Evolutionary conservation across 2,797 vertebrate species (phyloP).

Genomic region (Meriones psammophilus): DNA sequence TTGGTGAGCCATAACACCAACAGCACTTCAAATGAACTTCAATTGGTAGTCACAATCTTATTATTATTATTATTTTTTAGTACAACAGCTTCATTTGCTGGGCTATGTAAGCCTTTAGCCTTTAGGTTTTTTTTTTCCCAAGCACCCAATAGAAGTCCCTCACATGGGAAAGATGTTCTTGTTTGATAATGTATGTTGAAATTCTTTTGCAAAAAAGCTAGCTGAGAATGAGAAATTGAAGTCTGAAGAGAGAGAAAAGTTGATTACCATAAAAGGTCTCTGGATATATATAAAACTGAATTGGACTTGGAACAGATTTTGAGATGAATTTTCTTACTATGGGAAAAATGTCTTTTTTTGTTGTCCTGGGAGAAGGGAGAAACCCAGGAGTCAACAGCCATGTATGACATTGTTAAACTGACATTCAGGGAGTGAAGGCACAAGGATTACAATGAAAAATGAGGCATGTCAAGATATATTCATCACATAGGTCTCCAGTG

Average conservation of each 20-base stretch:
- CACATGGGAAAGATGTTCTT: not conserved
- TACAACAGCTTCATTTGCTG: not conserved
- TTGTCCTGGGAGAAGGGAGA: not conserved
- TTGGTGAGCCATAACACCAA: not conserved
- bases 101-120: not conserved
- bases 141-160: not conserved
- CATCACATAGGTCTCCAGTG: not conserved
- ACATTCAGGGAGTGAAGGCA: rapidly evolving
- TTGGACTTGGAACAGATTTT: not conserved
- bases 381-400: not conserved
- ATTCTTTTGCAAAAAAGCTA: not conserved
- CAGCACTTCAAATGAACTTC: not conserved
- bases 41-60: not conserved
- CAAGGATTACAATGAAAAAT: not conserved
- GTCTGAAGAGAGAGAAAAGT: not conserved
- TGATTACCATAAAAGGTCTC: not conserved
- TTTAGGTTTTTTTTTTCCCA: not conserved
- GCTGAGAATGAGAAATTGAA: not conserved
- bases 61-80: not conserved
- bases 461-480: not conserved
- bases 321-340: not conserved
- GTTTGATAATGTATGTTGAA: constrained; percentile 49
- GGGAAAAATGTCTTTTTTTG: not conserved
- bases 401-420: not conserved
- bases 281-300: constrained; percentile 13